phyloP scores from a whole-genome alignment of 1,140 invertebrate genomes.

The Saccostrea cuccullata region DNA sequence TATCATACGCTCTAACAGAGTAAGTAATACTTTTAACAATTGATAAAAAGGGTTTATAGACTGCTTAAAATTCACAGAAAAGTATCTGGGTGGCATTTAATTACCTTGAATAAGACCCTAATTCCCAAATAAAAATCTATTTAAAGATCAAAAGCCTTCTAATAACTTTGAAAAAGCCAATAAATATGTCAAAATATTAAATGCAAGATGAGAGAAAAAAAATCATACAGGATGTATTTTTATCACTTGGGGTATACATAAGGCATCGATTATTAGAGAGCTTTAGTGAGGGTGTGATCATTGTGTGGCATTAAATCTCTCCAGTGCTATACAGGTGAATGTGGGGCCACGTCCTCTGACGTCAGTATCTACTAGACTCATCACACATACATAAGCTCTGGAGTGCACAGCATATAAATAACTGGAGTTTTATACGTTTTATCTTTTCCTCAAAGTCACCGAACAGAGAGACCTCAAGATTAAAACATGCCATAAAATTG shows the following conservation, averaged over 20 bases:
- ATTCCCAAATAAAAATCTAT: background rate
- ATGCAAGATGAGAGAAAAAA: too few relatives aligned
- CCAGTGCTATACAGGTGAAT: background rate
- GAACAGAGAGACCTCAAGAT: background rate
- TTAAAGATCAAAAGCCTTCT: background rate
- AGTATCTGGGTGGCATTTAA: background rate
- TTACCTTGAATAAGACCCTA: background rate
- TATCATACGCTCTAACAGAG: background rate
- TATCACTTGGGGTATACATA: too few relatives aligned
- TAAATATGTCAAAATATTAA: background rate
- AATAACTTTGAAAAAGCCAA: background rate
- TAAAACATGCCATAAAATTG: slow-evolving; percentile 1
- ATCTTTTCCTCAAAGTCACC: slow-evolving; percentile 6
- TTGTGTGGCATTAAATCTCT: background rate
- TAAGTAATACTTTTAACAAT: background rate
- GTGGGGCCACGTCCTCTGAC: background rate
- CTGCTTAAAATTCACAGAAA: background rate
- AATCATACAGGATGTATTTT: too few relatives aligned
- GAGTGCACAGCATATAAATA: slow-evolving; percentile 12
- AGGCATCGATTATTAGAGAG: background rate
- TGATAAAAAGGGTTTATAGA: background rate
- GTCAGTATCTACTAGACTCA: background rate
- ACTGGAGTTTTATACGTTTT: background rate
- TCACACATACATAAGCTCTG: background rate
- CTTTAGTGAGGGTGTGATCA: background rate